phyloP scores from a whole-genome alignment of 2,888 invertebrate genomes.

The Caenorhabditis panamensis region DNA sequence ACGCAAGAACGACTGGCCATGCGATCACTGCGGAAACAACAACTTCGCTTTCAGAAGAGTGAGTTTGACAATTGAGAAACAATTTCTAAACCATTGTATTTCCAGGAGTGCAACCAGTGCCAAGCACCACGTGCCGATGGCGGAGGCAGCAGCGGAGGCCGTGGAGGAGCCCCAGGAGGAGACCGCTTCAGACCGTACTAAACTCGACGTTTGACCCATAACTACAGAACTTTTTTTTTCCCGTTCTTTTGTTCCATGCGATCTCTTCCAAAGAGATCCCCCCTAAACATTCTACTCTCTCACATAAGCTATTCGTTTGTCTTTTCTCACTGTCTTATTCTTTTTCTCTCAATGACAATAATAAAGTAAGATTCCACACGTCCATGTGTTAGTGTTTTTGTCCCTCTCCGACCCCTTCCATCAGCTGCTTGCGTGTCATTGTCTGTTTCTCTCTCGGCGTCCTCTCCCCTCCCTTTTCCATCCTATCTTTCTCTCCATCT shows the following conservation, averaged over 20 bases:
- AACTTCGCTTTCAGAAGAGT: constrained; percentile 78
- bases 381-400: constrained; percentile 36
- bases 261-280: not conserved
- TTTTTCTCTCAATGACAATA: constrained; percentile 5
- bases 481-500: constrained; percentile 43
- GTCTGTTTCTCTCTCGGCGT: constrained; percentile 21
- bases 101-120: constrained; percentile 70
- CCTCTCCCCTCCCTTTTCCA: no score
- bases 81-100: not conserved
- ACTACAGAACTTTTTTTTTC: not conserved
- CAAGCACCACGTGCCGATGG: constrained; percentile 54
- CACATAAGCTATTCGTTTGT: not conserved
- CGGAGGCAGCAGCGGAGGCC: constrained; percentile 53
- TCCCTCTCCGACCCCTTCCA: constrained; percentile 26
- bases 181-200: constrained; percentile 60
- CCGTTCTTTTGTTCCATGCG: not conserved
- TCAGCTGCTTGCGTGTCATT: constrained; percentile 56
- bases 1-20: constrained; percentile 77
- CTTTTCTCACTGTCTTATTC: constrained; percentile 3
- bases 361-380: constrained; percentile 31
- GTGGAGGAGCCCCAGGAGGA: constrained; percentile 60
- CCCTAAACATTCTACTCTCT: constrained; percentile 8
- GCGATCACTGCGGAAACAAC: constrained; percentile 75
- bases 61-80: not conserved
- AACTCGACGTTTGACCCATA: not conserved